Base-by-base conservation (phyloP, 2,888 invertebrate species). In the Polymixis flavicincta region DNA sequence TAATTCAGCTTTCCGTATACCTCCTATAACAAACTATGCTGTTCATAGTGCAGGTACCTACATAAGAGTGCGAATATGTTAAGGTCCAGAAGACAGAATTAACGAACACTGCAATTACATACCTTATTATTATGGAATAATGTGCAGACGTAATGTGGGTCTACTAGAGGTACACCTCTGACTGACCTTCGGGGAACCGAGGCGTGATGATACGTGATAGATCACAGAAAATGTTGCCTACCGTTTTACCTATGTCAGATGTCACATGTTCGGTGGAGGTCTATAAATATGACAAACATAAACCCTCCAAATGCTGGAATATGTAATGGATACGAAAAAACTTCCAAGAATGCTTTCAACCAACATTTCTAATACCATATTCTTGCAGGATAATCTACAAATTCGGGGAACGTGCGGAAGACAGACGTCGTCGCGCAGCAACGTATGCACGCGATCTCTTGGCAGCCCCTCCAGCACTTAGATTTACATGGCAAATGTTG, bases 401-500 rank as follows among this genome's bases (percentile, higher is more conserved):
- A 84, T 86, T 82, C 82, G 80, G 75, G 68, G 66, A 68, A 74
- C 82, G 84, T 85, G 83, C 76, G 75, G 81, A 80, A 83, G 85
- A 84, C 86, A 78, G 78, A 71, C 84, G 55, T 48, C 57, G 79
- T 69, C 79, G 59, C 82, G 64, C 28, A 57, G 52, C 67, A 77
- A 69, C 70, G 71, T 42, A 59, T 79, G 82, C 88, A 84, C 88
- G 87, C 87, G 84, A 89, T 68, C 76, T 85, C 83, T 88, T 90
- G 89, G 89, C 87, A 88, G 75, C 71, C 67, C 61, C 73, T 78
- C 74, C 76, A 80, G 82, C 85, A 86, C 84, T 86, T 84, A 83
- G 82, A 87, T 89, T 87, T 88, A 85, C 88, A 84, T 83, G 78
- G 85, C 84, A 85, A 89, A 87, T 86, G 86, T 82, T 86, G 76